phyloP scores from a whole-genome alignment of 2,113 vertebrate genomes.

The Todiramphus saurophagus region DNA sequence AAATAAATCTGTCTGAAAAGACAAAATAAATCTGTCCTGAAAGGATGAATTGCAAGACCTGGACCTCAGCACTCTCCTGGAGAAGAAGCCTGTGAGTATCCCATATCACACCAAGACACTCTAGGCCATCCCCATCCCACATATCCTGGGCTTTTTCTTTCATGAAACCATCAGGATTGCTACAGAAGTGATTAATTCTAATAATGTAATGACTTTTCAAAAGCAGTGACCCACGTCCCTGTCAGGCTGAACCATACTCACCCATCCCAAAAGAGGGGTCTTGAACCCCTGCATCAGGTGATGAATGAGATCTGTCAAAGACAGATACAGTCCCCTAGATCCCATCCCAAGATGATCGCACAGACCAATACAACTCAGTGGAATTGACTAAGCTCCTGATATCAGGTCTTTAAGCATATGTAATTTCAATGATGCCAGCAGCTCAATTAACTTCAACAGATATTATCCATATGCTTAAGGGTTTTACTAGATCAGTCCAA shows the following conservation, averaged over 20 bases:
- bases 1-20: neutral
- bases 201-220: neutral
- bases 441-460: conserved; percentile 40
- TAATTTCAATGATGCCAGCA: neutral
- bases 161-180: neutral
- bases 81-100: neutral
- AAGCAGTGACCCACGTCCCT: neutral
- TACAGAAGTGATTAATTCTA: neutral
- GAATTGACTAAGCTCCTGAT: neutral
- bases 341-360: neutral
- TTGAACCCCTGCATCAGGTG: neutral
- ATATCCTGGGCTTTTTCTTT: rapidly evolving
- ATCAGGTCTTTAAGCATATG: neutral
- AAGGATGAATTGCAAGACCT: neutral
- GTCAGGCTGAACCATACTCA: neutral
- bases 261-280: neutral
- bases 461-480: conserved; percentile 35
- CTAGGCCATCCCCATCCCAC: neutral
- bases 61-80: neutral
- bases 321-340: no score
- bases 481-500: conserved; percentile 1
- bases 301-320: neutral
- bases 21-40: neutral
- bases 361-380: neutral
- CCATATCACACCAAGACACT: neutral